Base-by-base conservation (phyloP, 2,113 vertebrate species). In the Hassar affinis region DNA sequence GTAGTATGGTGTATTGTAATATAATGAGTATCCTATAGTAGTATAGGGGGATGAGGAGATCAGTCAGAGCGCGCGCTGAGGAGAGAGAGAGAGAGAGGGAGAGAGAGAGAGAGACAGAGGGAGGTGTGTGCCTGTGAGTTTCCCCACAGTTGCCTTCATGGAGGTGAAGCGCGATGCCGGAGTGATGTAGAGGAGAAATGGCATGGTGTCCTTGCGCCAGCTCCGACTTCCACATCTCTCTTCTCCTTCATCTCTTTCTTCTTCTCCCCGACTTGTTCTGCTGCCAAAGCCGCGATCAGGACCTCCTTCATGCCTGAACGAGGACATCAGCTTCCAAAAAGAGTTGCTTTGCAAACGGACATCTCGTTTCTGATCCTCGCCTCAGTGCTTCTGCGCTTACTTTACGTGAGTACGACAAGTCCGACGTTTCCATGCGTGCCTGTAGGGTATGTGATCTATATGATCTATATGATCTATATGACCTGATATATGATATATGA, bases 241-340 rank as follows among this genome's bases (percentile, higher is more conserved):
- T 27, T 4, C 9, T 25, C 66, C 35, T 4, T 25, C 57, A 11
- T 56, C 54, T 59, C 49, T 17, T 66, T 42, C 8, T 38, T 30
- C 27, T 38, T 54, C 18, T 74, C 25, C 33, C 7, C 17, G 2
- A 22, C 47, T 66, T 68, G 9, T 68, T 52, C n/a, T 30, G 69
- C 22, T 66, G 22, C 47, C 22, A n/a, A 62, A 49, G 9, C 22
- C 72, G 51, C 56, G 15, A 38, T 33, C 52, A 42, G 33, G 69
- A 78, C 33, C 82, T 66, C 25, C 49, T 84, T 57, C 51, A 69
- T 78, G 80, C 68, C 35, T 71, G 82, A 57, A n/a, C 20, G 47
- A 51, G 52, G 56, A 76, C 81, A 17, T 45, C 71, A 52, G 10
- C 51, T 72, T 56, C 38, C 25, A 57, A 22, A 54, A 68, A 51